A percentile compares a stretch with the other conserved stretches of the same genome.
phyloP scores from a whole-genome alignment of 1,140 invertebrate species.

The Psilanteris sp. region DNA sequence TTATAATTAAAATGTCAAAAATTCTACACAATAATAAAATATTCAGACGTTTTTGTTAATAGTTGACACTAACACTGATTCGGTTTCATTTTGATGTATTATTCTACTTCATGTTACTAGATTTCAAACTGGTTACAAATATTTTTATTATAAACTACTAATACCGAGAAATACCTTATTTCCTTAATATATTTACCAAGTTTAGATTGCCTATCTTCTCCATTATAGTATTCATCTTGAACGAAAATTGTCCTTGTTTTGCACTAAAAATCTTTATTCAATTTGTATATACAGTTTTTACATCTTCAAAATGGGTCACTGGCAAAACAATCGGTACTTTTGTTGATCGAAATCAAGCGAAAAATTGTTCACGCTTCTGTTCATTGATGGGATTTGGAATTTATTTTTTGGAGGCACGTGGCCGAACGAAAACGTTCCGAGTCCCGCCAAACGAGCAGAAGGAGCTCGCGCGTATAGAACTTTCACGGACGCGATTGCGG shows the following conservation, averaged over 20 bases:
- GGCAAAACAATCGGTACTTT: background rate
- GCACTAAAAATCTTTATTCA: conserved; percentile 1
- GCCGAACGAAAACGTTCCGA: conserved; percentile 14
- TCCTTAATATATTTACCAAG: conserved; percentile 75
- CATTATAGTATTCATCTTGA: conserved; percentile 77
- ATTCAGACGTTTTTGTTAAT: too few species aligned
- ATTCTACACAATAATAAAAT: too few species aligned
- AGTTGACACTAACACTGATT: too few species aligned
- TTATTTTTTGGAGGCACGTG: conserved; percentile 21
- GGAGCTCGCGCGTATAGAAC: conserved; percentile 61
- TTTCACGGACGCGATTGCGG: conserved; percentile 73
- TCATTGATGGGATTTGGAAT: background rate
- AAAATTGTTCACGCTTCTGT: background rate
- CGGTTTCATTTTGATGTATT: too few species aligned
- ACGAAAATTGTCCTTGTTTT: background rate
- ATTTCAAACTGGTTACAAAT: too few species aligned
- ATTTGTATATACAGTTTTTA: conserved; percentile 9
- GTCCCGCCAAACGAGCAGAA: conserved; percentile 32
- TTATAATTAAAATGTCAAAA: too few species aligned
- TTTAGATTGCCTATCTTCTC: conserved; percentile 78
- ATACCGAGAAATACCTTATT: too few species aligned
- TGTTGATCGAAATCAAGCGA: background rate
- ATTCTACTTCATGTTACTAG: too few species aligned
- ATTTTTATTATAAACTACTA: too few species aligned
- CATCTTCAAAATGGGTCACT: conserved; percentile 12